Percentiles rank a stretch among this genome's conserved stretches.
These are phyloP conservation scores for Heterotis niloticus DNA, from an alignment of 2,113 vertebrate species.

Conservation along the genomic window DNA sequence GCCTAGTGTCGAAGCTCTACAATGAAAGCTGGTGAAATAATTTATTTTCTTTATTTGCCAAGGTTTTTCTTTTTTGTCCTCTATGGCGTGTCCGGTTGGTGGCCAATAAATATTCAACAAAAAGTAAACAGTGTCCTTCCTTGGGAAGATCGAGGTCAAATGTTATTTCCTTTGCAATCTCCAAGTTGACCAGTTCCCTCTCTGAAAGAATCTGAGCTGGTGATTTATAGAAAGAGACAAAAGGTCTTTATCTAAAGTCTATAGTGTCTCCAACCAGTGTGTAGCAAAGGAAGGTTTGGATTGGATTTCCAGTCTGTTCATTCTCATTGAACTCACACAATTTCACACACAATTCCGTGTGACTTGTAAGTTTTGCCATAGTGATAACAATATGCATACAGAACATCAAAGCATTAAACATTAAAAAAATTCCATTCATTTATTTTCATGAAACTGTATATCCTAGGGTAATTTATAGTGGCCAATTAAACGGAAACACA, in stretches of 20 bases:
- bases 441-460: too few species aligned
- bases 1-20: slow-evolving; percentile 12
- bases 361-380: too few species aligned
- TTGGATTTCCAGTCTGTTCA: slow-evolving; percentile 21
- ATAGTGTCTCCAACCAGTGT: slow-evolving; percentile 7
- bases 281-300: slow-evolving; percentile 23
- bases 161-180: slow-evolving; percentile 42
- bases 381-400: too few species aligned
- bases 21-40: slow-evolving; percentile 19
- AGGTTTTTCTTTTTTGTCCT: slow-evolving; percentile 25
- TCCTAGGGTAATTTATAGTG: too few species aligned
- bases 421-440: too few species aligned
- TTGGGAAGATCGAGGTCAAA: slow-evolving; percentile 42
- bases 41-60: slow-evolving; percentile 31
- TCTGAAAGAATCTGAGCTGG: slow-evolving; percentile 4
- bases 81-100: slow-evolving; percentile 23
- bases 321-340: too few species aligned
- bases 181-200: neutral
- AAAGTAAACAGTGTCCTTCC: slow-evolving; percentile 46
- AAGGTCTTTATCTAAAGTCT: slow-evolving; percentile 35
- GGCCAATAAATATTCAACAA: slow-evolving; percentile 42
- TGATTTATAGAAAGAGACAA: slow-evolving; percentile 37
- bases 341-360: too few species aligned
- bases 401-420: too few species aligned
- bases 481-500: too few species aligned